Conservation (phyloP, 2,113 vertebrate species). For the Sapayoa aenigma region DNA sequence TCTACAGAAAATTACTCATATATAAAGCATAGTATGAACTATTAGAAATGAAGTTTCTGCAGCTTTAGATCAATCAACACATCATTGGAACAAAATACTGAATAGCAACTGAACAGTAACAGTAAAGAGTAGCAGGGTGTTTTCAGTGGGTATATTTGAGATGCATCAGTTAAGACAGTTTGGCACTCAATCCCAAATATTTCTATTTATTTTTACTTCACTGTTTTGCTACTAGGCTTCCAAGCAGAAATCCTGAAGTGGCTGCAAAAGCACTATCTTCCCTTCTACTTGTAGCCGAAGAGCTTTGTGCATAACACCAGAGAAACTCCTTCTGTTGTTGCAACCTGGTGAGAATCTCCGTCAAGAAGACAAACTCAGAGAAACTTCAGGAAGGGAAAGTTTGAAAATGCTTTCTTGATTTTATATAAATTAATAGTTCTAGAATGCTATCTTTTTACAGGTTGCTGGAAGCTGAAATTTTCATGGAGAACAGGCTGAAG, state of each 20-base stretch:
- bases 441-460: not conserved
- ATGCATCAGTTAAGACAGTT: not conserved
- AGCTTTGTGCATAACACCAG: not conserved
- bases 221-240: not conserved
- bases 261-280: not conserved
- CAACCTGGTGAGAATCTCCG: not conserved
- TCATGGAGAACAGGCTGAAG: not conserved
- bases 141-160: not conserved
- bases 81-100: not conserved
- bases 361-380: not conserved
- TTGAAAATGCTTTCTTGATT: not conserved
- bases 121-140: not conserved
- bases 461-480: not conserved
- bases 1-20: not conserved
- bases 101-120: not conserved
- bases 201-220: not conserved
- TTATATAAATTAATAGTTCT: not conserved
- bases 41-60: not conserved
- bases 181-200: not conserved
- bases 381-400: not conserved
- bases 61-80: not conserved
- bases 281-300: not conserved
- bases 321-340: not conserved
- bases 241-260: not conserved
- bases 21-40: not conserved